Evolutionary conservation across 2,113 vertebrate species (phyloP), one percentile per base, ranked within the genome.

Genomic region (Grammatotria lemairii): DNA sequence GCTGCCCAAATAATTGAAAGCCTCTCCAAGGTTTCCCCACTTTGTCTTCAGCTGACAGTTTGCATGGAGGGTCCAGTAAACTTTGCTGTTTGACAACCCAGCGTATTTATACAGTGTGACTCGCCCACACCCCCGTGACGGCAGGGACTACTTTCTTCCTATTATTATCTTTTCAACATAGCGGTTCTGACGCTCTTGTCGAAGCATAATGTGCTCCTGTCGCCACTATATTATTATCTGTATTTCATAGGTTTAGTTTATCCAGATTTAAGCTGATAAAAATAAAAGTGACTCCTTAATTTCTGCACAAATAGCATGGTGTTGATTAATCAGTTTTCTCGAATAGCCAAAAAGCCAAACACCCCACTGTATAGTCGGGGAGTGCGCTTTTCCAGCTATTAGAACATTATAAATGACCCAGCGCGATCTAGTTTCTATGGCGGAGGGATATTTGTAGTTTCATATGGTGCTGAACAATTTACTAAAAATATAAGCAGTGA

Each of bases 401-500:
- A 14, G 7, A 65, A 58, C n/a, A 83, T 23, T 7, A 6, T 6
- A 26, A 47, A 83, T 49, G 7, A 53, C n/a, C 12, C 9, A 9
- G 3, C 3, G 2, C 79, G 75, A 6, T 45, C 2, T 82, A 91
- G 11, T 65, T 94, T 85, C 45, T 73, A 23, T 33, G 80, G 90
- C 82, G 95, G 92, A 94, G 7, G 88, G 91, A 96, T 91, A 95
- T 94, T 89, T 92, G 82, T 90, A 87, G 89, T 89, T 90, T 47
- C 17, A 35, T 19, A 75, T 14, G 35, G 87, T 87, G 80, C 85
- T 90, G 80, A 33, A 68, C 55, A 75, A 81, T 91, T 89, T 88
- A 95, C 98, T 99, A 99, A 98, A 99, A 99, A 99, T 99, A 99
- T 90, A 96, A 92, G 90, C 60, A 12, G 86, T 95, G 97, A 95